phyloP scores from a whole-genome alignment of 2,113 vertebrate species.

The Lycaon pictus region DNA sequence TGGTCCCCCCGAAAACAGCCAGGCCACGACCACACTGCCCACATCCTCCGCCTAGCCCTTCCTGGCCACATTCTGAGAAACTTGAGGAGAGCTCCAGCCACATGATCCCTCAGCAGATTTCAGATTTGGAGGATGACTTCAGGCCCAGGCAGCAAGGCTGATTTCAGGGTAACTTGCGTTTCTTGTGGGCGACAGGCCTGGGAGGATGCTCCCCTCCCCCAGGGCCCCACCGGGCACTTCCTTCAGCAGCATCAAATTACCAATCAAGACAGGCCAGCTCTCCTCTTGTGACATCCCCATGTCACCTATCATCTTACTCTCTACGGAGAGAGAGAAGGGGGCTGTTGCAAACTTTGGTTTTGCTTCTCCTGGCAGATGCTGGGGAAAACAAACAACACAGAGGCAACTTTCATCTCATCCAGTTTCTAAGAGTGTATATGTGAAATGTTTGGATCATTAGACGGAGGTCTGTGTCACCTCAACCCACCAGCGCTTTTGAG shows the following conservation, averaged over 20 bases:
- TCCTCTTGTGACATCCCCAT: not conserved
- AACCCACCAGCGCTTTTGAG: not conserved
- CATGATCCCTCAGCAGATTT: slow-evolving; percentile 31
- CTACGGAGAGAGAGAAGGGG: not conserved
- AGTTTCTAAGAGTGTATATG: not conserved
- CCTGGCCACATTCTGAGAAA: slow-evolving; percentile 51
- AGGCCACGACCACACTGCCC: not conserved
- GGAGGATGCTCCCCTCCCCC: not conserved
- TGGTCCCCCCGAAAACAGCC: not conserved
- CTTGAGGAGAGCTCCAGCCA: not conserved
- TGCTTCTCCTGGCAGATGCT: slow-evolving; percentile 62
- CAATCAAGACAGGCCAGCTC: slow-evolving; percentile 51
- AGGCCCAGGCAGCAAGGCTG: slow-evolving; percentile 41
- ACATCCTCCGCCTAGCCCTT: slow-evolving; percentile 33
- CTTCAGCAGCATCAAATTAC: slow-evolving; percentile 63
- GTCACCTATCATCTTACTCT: slow-evolving; percentile 71
- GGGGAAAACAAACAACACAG: slow-evolving; percentile 42
- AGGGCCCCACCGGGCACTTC: not conserved
- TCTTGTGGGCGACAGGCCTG: not conserved
- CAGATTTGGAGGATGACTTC: slow-evolving; percentile 71
- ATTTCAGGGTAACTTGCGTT: slow-evolving; percentile 53
- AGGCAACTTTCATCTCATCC: slow-evolving; percentile 27
- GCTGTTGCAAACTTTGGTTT: slow-evolving; percentile 41
- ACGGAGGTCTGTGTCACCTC: slow-evolving; percentile 5
- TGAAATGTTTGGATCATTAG: not conserved